Evolutionary conservation across 2,888 invertebrate species (phyloP), one percentile per base, ranked within the genome.

Genomic region (Linyphia triangularis): DNA sequence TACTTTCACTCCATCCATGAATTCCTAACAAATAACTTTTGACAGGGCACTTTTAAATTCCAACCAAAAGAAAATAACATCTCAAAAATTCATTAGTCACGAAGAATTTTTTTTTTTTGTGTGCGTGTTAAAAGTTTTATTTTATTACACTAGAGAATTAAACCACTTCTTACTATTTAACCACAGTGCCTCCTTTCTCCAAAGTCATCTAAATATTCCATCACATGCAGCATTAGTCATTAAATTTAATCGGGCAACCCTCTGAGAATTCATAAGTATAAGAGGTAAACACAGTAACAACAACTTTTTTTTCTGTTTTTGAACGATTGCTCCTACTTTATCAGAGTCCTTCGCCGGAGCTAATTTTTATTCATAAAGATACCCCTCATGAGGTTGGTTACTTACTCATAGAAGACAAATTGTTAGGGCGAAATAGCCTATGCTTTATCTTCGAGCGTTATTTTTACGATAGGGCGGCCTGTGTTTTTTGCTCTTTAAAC

Each of bases 351-450:
- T 78, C 69, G 63, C 43, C 59, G 63, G 51, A 78, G 51, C 85
- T 85, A 85, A 85, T 85, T 85, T 85, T 85, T 85, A 85, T 85
- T 85, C 85, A 85, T 85, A 85, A 77, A 78, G 70, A 61, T 33
- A 67, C 77, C 77, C 77, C 85, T 57, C 69, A 22, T 16, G 85
- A 72, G 61, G 70, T 26, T 79, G 40, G 59, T 37, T 85, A 77
- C 85, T 69, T 43, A 61, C 73, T 33, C 57, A 63, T 43, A 63
- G 51, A 85, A 85, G 85, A 85, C 85, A 85, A 85, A 85, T 85
- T 85, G 85, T 85, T 70, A 63, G 30, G 26, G 78, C 78, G 85
- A 85, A 85, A 85, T 85, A 82, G 85, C 77, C 65, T 81, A 30
- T 70, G 81, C 57, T 69, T 70, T 85, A 85, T 85, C 85, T 78